These are phyloP conservation scores for Drosophila subquinaria DNA, from an alignment of 2,888 invertebrate genomes.

Conservation along the genomic window DNA sequence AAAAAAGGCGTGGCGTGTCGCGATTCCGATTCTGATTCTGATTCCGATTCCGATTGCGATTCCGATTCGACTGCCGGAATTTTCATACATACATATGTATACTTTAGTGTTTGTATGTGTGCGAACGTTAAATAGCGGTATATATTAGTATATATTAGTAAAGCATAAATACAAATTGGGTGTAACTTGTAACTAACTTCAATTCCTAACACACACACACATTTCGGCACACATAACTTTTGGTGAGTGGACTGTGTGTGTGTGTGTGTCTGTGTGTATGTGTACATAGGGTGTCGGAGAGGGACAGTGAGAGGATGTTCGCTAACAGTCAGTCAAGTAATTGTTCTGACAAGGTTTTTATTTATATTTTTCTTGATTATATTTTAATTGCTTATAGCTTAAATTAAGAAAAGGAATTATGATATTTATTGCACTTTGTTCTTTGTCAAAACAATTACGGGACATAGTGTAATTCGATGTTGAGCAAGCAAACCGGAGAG, in stretches of 20 bases:
- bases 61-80: slow-evolving; percentile 25
- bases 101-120: background rate
- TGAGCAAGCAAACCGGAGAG: slow-evolving; percentile 10
- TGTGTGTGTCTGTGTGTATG: background rate
- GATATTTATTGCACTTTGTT: background rate
- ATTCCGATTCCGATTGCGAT: background rate
- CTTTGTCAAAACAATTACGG: background rate
- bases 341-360: background rate
- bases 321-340: background rate
- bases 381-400: too few species aligned
- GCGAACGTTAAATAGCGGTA: background rate
- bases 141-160: background rate
- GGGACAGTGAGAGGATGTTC: background rate
- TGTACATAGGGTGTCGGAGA: background rate
- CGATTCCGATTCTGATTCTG: background rate
- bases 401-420: too few species aligned
- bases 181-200: slow-evolving; percentile 10
- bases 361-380: too few species aligned
- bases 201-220: slow-evolving; percentile 16
- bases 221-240: slow-evolving; percentile 7
- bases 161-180: background rate
- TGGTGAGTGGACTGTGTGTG: background rate
- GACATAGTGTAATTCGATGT: background rate
- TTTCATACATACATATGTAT: background rate
- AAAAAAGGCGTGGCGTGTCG: slow-evolving; percentile 20